Conservation (phyloP, 2,113 vertebrate genomes). For the Oreotragus oreotragus region DNA sequence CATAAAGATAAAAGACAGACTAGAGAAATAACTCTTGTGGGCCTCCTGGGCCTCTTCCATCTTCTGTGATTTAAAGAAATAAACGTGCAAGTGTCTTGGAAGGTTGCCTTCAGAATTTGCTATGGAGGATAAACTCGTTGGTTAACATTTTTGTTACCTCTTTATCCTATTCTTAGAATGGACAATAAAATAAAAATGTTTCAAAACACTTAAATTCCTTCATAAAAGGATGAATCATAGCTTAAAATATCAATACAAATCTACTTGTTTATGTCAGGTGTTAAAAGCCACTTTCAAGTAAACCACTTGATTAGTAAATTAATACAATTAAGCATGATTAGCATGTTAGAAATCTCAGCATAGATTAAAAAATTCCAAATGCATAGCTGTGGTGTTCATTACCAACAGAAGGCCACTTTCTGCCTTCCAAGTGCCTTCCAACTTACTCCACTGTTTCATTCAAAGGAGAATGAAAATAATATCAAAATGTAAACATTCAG, state of each 20-base stretch:
- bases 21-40: neutral
- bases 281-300: neutral
- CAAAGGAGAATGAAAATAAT: neutral
- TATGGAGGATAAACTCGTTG: neutral
- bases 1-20: neutral
- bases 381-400: neutral
- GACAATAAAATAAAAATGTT: neutral
- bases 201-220: slow-evolving; percentile 19
- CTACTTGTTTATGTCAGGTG: neutral
- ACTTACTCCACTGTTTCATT: neutral
- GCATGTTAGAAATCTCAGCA: neutral
- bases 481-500: neutral
- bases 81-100: neutral
- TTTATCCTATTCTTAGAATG: neutral
- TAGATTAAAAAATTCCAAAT: neutral
- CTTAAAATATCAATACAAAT: neutral
- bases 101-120: neutral
- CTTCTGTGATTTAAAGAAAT: neutral
- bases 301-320: neutral
- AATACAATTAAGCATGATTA: neutral
- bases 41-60: neutral
- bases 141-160: neutral
- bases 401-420: neutral
- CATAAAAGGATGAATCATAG: neutral
- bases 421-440: neutral